Percentiles rank a stretch among this genome's conserved stretches.
phyloP scores from a whole-genome alignment of 2,113 vertebrate genomes.

The Melospiza melodia region DNA sequence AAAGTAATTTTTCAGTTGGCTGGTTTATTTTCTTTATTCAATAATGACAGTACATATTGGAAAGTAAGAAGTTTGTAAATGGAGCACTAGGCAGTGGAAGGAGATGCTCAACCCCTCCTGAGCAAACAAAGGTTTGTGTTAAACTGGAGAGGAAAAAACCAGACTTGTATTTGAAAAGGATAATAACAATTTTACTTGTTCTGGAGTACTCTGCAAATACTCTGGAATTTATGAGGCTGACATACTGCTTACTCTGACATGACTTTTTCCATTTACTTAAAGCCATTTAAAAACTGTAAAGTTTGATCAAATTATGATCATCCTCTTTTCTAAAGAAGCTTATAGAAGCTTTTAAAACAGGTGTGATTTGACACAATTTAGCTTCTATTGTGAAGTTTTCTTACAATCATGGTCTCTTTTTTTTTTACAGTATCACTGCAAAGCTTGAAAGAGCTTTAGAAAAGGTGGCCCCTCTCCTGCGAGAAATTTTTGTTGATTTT shows the following conservation, averaged over 20 bases:
- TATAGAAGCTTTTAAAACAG: neutral
- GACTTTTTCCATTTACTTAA: neutral
- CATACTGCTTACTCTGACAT: neutral
- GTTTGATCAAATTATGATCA: neutral
- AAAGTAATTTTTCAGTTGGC: neutral
- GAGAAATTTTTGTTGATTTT: conserved; percentile 99
- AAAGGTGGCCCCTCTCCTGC: conserved; percentile 94
- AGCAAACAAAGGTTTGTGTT: neutral
- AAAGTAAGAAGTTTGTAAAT: neutral
- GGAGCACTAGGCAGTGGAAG: neutral
- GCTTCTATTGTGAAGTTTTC: conserved; percentile 45
- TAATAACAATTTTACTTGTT: neutral
- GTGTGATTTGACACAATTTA: neutral
- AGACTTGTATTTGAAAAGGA: neutral
- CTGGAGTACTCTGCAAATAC: neutral
- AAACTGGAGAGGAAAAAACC: neutral
- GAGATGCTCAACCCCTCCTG: neutral
- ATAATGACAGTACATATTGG: neutral
- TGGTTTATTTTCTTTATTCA: neutral
- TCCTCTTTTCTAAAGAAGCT: neutral
- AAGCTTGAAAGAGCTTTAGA: conserved; percentile 96
- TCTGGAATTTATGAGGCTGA: neutral
- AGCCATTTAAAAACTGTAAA: neutral
- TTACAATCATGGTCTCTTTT: conserved; percentile 48
- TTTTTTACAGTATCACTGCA: conserved; percentile 89